Conservation (phyloP, 2,888 invertebrate species). For the Drosophila paucipuncta region DNA sequence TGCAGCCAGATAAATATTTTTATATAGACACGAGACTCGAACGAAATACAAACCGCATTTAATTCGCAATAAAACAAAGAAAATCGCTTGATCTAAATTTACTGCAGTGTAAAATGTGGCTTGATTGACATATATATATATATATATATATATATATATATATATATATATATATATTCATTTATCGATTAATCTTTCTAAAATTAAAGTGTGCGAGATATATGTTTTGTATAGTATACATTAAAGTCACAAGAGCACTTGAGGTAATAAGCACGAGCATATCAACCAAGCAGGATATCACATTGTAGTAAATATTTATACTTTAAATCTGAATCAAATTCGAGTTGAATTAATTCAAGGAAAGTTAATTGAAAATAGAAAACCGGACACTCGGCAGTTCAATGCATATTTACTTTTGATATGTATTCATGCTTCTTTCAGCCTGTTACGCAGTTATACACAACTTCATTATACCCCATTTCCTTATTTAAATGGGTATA, state of each 20-base stretch:
- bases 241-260: neutral
- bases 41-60: slow-evolving; percentile 50
- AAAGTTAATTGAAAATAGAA: neutral
- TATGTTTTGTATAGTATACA: neutral
- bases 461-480: neutral
- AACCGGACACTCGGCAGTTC: neutral
- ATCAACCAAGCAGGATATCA: neutral
- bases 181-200: neutral
- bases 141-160: neutral
- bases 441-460: too few relatives aligned
- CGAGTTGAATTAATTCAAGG: neutral
- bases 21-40: slow-evolving; percentile 4
- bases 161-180: neutral
- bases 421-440: too few relatives aligned
- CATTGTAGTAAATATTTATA: neutral
- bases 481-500: neutral
- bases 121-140: neutral
- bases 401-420: neutral
- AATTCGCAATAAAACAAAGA: slow-evolving; percentile 68
- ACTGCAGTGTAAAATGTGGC: slow-evolving; percentile 12
- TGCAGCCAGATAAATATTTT: slow-evolving; percentile 24
- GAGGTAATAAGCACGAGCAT: neutral
- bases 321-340: neutral
- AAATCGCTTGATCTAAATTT: slow-evolving; percentile 12
- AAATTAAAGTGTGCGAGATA: neutral